Evolutionary conservation across 1,140 invertebrate species (phyloP), one percentile per base, ranked within the genome.

Genomic region (Sesamia nonagrioides): DNA sequence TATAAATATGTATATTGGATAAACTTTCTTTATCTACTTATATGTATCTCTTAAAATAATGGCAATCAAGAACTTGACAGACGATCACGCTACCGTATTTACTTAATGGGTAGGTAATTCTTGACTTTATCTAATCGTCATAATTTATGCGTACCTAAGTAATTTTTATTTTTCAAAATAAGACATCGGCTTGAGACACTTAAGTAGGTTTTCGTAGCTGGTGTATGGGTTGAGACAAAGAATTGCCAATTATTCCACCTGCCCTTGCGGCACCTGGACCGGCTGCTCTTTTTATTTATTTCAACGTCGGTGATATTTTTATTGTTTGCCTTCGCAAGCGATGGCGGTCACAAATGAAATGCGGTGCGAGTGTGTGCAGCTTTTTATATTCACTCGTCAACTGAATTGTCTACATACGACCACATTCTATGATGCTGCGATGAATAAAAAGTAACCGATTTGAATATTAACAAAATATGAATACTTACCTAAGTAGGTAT

Each of bases 241-340:
- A 94, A 93, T 94, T 91, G 91, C 90, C 92, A 94, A 93, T 95
- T 93, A 95, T 91, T 94, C 90, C 93, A 94, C 92, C 93, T 94
- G 93, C 92, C 87, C 87, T 87, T 86, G 87, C 89, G 86, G 90
- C 92, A 94, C 88, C 93, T 95, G 93, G 89, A 82, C 88, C 89
- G 90, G 91, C 87, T 91, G 90, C 84, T 91, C 87, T 90, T 93
- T 91, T 94, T 91, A 91, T 94, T 94, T 92, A 91, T 94, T 93
- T 92, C 91, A 90, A 88, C 89, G 88, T 83, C 86, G 92, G 83
- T 89, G 89, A 94, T 94, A 94, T 91, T 94, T 94, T 94, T 94
- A 92, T 92, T 94, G 91, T 90, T 92, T 88, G 83, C 88, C 85
- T 89, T 88, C 81, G 80, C 75, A 82, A 76, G 68, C 81, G 81